A percentile compares a stretch with the other conserved stretches of the same genome.
Evolutionary conservation across 2,888 invertebrate genomes (phyloP).

Genomic region (Epistrophe eligans): DNA sequence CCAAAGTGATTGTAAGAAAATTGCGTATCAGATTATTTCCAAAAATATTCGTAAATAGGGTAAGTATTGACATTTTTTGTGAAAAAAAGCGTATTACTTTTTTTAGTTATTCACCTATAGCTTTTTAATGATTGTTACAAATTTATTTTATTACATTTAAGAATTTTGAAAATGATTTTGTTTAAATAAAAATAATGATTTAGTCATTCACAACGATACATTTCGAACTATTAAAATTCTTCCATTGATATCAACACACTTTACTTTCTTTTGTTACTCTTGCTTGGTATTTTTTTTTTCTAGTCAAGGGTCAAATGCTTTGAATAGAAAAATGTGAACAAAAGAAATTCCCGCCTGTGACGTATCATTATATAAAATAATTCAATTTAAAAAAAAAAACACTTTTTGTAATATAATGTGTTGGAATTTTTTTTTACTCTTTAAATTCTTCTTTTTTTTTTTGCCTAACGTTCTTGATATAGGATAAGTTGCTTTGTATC

Average conservation of each 20-base stretch:
- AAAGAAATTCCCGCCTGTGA: constrained; percentile 11
- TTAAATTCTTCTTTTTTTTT: not conserved
- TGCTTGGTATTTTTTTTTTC: not conserved
- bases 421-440: not conserved
- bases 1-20: too few relatives aligned
- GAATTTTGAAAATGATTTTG: too few relatives aligned
- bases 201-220: not conserved
- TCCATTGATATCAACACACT: not conserved
- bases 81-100: too few relatives aligned
- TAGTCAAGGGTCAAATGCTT: not conserved
- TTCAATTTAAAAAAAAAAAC: constrained; percentile 12
- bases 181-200: too few relatives aligned
- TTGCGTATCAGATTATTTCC: too few relatives aligned
- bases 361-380: not conserved
- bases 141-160: too few relatives aligned
- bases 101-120: too few relatives aligned
- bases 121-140: too few relatives aligned
- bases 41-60: too few relatives aligned
- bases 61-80: too few relatives aligned
- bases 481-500: too few relatives aligned
- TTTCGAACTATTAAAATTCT: not conserved
- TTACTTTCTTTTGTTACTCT: constrained; percentile 5
- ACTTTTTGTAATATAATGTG: not conserved
- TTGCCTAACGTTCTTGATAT: too few relatives aligned
- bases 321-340: not conserved